phyloP scores from a whole-genome alignment of 2,113 vertebrate genomes.

The Coptodon bakossiorum region DNA sequence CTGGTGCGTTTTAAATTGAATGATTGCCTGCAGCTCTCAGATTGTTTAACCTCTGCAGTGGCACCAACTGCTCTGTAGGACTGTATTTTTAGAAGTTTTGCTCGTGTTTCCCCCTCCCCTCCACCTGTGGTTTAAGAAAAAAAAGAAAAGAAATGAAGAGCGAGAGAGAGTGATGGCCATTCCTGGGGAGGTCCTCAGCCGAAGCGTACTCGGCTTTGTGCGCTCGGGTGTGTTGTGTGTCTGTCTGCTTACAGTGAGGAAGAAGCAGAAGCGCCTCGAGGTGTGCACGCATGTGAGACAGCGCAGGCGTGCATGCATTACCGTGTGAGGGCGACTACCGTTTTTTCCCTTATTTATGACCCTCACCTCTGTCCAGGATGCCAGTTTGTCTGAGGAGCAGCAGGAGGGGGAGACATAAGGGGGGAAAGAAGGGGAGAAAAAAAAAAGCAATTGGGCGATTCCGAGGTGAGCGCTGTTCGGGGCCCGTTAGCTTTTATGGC shows the following conservation, averaged over 20 bases:
- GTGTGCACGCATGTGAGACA: constrained; percentile 14
- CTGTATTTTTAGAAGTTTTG: constrained; percentile 69
- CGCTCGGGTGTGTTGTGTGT: not conserved
- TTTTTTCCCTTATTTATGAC: constrained; percentile 72
- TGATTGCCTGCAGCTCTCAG: constrained; percentile 73
- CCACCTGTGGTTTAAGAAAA: constrained; percentile 36
- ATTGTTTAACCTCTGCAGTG: constrained; percentile 72
- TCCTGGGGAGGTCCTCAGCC: constrained; percentile 30
- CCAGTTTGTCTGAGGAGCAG: constrained; percentile 53
- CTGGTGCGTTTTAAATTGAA: constrained; percentile 74
- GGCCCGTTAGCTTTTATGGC: constrained; percentile 70
- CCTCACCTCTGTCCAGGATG: constrained; percentile 60
- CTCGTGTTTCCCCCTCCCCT: constrained; percentile 1
- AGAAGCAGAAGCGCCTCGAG: constrained; percentile 23
- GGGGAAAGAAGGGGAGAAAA: not conserved
- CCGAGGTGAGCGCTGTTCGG: constrained; percentile 51
- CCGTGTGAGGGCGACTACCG: constrained; percentile 22
- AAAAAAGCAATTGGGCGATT: constrained; percentile 50
- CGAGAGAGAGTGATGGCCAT: not conserved
- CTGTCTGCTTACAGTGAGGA: not conserved
- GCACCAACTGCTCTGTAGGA: constrained; percentile 47
- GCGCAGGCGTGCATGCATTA: not conserved
- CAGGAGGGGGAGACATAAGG: not conserved
- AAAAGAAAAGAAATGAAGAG: not conserved
- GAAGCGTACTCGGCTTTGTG: not conserved